Percentiles rank a stretch among this genome's conserved stretches.
These are phyloP conservation scores for Aethina tumida DNA, from an alignment of 1,140 invertebrate genomes.

Conservation along the genomic window DNA sequence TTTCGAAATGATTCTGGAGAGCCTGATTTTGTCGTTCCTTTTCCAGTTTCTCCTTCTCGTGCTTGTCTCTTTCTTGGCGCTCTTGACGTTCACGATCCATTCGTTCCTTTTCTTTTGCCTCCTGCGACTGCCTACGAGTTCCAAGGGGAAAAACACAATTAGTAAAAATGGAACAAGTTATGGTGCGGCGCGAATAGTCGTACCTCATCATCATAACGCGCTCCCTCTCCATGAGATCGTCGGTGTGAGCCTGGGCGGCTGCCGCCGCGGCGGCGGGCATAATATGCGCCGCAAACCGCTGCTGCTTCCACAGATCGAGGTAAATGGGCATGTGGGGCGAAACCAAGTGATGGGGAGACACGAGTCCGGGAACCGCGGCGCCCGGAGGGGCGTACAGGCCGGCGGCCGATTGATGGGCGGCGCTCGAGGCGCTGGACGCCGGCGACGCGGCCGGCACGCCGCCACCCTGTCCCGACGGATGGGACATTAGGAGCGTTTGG, in stretches of 20 bases:
- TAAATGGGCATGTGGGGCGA: conserved; percentile 36
- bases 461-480: conserved; percentile 33
- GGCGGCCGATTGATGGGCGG: conserved; percentile 22
- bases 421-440: conserved; percentile 24
- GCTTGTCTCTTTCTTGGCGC: conserved; percentile 41
- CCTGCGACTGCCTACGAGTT: conserved; percentile 22
- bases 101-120: conserved; percentile 47
- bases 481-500: conserved; percentile 42
- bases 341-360: conserved; percentile 39
- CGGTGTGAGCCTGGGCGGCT: conserved; percentile 29
- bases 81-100: conserved; percentile 38
- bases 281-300: conserved; percentile 33
- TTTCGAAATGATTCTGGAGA: conserved; percentile 84
- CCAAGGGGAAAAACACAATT: not conserved
- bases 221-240: conserved; percentile 55
- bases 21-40: conserved; percentile 57
- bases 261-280: conserved; percentile 31
- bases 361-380: conserved; percentile 35
- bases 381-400: conserved; percentile 22
- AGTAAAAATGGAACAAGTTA: not conserved
- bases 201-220: conserved; percentile 26
- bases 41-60: conserved; percentile 44
- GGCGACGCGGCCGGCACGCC: conserved; percentile 24
- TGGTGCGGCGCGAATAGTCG: conserved; percentile 2
- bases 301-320: conserved; percentile 34